Percentiles rank a stretch among this genome's conserved stretches.
phyloP scores from a whole-genome alignment of 2,888 invertebrate species.

The Caradrina clavipalpis region DNA sequence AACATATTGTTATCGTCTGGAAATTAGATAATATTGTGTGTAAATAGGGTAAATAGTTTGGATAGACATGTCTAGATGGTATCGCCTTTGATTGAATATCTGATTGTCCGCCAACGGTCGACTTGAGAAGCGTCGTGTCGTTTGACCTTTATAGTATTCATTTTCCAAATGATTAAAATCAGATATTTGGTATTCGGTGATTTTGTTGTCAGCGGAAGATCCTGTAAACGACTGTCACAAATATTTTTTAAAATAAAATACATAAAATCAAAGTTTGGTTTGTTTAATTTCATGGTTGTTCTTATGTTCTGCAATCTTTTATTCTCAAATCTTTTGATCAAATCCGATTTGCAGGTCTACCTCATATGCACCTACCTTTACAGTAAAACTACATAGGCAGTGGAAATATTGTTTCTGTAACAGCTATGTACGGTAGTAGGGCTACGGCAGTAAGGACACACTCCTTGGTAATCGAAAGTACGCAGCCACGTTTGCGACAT shows the following conservation, averaged over 20 bases:
- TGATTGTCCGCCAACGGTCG: conserved; percentile 17
- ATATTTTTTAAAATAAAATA: conserved; percentile 69
- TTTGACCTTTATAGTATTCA: conserved; percentile 21
- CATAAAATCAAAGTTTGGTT: conserved; percentile 42
- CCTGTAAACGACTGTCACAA: conserved; percentile 76
- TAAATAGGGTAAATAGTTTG: conserved; percentile 36
- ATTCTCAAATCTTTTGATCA: too few relatives aligned
- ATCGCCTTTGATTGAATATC: conserved; percentile 42
- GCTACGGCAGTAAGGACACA: too few relatives aligned
- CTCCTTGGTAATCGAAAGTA: too few relatives aligned
- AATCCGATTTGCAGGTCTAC: too few relatives aligned
- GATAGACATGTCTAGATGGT: conserved; percentile 27
- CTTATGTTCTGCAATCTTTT: background rate
- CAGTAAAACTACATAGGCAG: too few relatives aligned
- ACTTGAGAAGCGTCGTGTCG: background rate
- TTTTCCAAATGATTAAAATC: conserved; percentile 29
- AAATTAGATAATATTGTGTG: conserved; percentile 45
- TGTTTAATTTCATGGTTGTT: conserved; percentile 34
- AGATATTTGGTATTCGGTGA: conserved; percentile 39
- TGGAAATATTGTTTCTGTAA: too few relatives aligned
- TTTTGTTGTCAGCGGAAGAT: conserved; percentile 42
- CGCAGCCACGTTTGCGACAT: too few relatives aligned
- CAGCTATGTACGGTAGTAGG: too few relatives aligned
- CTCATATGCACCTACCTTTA: too few relatives aligned
- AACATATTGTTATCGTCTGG: conserved; percentile 49